These are phyloP conservation scores for Acronicta leporina DNA, from an alignment of 2,888 invertebrate species.

Conservation along the genomic window DNA sequence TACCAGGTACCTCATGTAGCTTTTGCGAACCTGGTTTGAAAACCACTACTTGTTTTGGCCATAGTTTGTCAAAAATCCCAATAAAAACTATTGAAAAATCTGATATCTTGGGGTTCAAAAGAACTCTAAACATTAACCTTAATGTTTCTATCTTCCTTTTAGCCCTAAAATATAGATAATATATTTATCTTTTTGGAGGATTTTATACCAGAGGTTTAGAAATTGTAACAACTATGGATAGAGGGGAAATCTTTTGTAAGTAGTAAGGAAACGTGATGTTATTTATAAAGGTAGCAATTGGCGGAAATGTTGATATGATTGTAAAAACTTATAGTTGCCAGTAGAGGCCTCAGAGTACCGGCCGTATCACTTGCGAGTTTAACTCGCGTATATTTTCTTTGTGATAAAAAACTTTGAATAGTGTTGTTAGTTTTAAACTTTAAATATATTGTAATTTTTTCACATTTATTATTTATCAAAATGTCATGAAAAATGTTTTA, in stretches of 20 bases:
- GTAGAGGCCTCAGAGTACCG: slow-evolving; percentile 48
- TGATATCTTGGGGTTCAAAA: neutral
- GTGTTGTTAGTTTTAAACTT: slow-evolving; percentile 52
- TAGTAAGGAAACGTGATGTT: slow-evolving; percentile 54
- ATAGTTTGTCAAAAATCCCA: slow-evolving; percentile 40
- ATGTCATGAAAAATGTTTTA: slow-evolving; percentile 46
- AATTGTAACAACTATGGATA: slow-evolving; percentile 35
- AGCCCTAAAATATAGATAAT: slow-evolving; percentile 13
- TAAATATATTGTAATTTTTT: slow-evolving; percentile 49
- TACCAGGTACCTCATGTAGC: slow-evolving; percentile 21
- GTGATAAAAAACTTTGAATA: slow-evolving; percentile 71
- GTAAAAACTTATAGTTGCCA: slow-evolving; percentile 47
- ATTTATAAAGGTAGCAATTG: slow-evolving; percentile 45
- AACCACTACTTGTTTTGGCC: neutral
- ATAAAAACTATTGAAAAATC: slow-evolving; percentile 26
- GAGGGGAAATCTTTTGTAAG: slow-evolving; percentile 45
- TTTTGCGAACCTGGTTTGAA: neutral
- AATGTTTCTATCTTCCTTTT: neutral
- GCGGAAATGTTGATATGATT: slow-evolving; percentile 34
- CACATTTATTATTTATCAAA: slow-evolving; percentile 49
- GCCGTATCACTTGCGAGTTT: slow-evolving; percentile 65
- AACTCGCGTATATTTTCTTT: slow-evolving; percentile 71
- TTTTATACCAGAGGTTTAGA: slow-evolving; percentile 48
- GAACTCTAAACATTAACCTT: neutral
- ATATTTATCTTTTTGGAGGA: slow-evolving; percentile 53